These are phyloP conservation scores for Cololabis saira DNA, from an alignment of 2,113 vertebrate genomes.

Conservation along the genomic window DNA sequence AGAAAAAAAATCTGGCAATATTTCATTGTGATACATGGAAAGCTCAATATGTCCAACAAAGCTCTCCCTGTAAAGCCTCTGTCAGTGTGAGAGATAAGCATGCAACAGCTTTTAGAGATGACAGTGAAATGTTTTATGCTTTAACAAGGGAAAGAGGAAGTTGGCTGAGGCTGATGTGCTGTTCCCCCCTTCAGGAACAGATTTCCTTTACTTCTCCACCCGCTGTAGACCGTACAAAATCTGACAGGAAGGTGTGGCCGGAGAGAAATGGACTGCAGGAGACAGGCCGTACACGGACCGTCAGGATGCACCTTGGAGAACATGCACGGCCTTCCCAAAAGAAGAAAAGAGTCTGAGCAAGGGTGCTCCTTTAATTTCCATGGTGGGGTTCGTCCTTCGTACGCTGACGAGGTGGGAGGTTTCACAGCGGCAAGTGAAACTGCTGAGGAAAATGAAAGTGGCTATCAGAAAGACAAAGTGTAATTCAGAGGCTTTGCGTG, in stretches of 20 bases:
- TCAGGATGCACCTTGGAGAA: constrained; percentile 14
- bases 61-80: constrained; percentile 65
- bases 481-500: not conserved
- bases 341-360: constrained; percentile 15
- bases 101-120: constrained; percentile 58
- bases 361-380: constrained; percentile 12
- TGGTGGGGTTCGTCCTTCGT: not conserved
- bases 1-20: constrained; percentile 43
- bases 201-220: constrained; percentile 41
- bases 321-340: not conserved
- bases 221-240: constrained; percentile 30
- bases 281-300: not conserved
- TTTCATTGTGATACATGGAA: constrained; percentile 69
- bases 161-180: constrained; percentile 33
- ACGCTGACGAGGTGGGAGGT: constrained; percentile 5
- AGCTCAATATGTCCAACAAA: constrained; percentile 70
- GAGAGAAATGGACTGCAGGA: constrained; percentile 2
- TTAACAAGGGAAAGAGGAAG: constrained; percentile 40
- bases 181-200: constrained; percentile 28
- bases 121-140: constrained; percentile 62
- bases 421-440: not conserved
- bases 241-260: constrained; percentile 25
- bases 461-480: not conserved
- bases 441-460: not conserved
- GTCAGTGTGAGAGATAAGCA: constrained; percentile 63